Percentiles rank a stretch among this genome's conserved stretches.
These are phyloP conservation scores for Mormyrops boulengeri DNA, from an alignment of 2,797 vertebrate genomes.

Conservation along the genomic window DNA sequence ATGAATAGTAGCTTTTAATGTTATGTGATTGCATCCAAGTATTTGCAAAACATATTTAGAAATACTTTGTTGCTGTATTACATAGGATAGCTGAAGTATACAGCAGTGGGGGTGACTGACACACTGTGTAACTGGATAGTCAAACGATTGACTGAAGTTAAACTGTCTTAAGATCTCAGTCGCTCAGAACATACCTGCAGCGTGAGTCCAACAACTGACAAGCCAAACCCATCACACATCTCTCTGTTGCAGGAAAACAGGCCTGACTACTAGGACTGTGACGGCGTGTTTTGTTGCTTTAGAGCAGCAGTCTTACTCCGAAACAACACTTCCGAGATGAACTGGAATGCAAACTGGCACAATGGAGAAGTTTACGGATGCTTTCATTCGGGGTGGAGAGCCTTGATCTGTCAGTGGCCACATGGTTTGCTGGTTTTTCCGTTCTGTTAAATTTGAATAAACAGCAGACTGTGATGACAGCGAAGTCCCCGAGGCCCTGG, in stretches of 20 bases:
- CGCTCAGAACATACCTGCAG: not conserved
- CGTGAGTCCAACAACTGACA: not conserved
- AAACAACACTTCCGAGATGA: not conserved
- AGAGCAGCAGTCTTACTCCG: not conserved
- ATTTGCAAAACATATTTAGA: not conserved
- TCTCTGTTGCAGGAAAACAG: not conserved
- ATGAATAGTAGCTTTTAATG: not conserved
- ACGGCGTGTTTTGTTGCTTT: not conserved
- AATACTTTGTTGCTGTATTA: not conserved
- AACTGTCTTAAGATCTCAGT: not conserved
- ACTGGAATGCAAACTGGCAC: not conserved
- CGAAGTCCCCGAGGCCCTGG: not conserved
- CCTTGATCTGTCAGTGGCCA: not conserved
- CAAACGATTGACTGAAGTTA: not conserved
- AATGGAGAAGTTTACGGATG: not conserved
- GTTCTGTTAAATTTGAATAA: not conserved
- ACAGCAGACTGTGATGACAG: not conserved
- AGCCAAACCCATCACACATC: not conserved
- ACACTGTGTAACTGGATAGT: not conserved
- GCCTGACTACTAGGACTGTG: not conserved
- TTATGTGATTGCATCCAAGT: not conserved
- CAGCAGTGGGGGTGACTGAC: not conserved
- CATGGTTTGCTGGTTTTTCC: not conserved
- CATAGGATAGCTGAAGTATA: not conserved
- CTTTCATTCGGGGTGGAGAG: not conserved